Evolutionary conservation across 2,113 vertebrate species (phyloP).

Genomic region (Mastomys natalensis): DNA sequence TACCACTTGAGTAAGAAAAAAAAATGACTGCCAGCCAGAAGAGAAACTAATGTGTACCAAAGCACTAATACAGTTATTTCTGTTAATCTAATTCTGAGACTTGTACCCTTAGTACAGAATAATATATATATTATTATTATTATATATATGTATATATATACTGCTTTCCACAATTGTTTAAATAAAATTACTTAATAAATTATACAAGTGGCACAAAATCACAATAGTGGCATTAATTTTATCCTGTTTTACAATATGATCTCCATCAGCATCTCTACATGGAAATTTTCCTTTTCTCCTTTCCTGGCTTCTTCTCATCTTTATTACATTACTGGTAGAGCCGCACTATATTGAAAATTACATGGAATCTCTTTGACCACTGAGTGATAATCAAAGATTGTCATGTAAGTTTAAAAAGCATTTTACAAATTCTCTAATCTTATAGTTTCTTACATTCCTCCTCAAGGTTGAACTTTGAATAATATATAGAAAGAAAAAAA

Average conservation of each 20-base stretch:
- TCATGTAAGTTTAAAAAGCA: not conserved
- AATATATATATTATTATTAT: not conserved
- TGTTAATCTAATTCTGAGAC: not conserved
- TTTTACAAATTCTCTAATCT: not conserved
- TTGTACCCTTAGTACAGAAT: not conserved
- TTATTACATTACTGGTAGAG: not conserved
- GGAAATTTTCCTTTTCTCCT: not conserved
- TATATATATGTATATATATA: not conserved
- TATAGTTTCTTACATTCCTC: not conserved
- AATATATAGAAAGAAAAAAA: not conserved
- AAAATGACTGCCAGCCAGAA: constrained; percentile 21
- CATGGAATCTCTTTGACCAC: not conserved
- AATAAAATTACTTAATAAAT: constrained; percentile 9
- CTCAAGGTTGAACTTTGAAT: not conserved
- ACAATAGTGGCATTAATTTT: accelerated
- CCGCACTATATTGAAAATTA: not conserved
- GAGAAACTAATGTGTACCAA: not conserved
- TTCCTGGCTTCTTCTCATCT: not conserved
- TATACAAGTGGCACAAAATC: not conserved
- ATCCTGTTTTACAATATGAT: not conserved
- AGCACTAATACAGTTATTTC: not conserved
- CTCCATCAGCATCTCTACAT: not conserved
- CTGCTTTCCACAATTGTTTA: not conserved
- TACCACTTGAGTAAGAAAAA: constrained; percentile 3
- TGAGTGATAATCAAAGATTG: not conserved